Conservation (phyloP, 2,888 invertebrate species). For the Idaea biselata region DNA sequence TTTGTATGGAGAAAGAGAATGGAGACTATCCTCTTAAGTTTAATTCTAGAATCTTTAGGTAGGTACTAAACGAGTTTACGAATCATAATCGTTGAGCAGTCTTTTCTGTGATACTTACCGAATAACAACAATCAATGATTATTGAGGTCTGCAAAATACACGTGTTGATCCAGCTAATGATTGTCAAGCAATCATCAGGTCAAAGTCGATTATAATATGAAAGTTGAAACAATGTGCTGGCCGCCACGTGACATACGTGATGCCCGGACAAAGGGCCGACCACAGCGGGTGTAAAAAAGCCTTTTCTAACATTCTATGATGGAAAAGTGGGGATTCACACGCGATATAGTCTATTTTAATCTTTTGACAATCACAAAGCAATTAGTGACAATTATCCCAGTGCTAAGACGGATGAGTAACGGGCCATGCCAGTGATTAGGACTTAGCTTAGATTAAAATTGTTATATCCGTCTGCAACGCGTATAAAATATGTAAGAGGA, state of each 20-base stretch:
- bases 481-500: slow-evolving; percentile 1
- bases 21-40: too few relatives aligned
- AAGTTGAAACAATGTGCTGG: slow-evolving; percentile 55
- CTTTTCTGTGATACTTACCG: slow-evolving; percentile 7
- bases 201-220: slow-evolving; percentile 51
- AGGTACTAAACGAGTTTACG: not conserved
- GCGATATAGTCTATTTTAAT: slow-evolving; percentile 74
- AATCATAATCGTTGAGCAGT: not conserved
- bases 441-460: slow-evolving; percentile 1
- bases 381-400: slow-evolving; percentile 57
- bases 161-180: slow-evolving; percentile 51
- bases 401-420: slow-evolving; percentile 14
- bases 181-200: slow-evolving; percentile 62
- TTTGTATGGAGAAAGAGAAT: too few relatives aligned
- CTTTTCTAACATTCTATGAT: slow-evolving; percentile 63
- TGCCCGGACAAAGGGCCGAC: slow-evolving; percentile 58
- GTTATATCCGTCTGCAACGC: not conserved
- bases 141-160: slow-evolving; percentile 30
- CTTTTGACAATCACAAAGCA: slow-evolving; percentile 70
- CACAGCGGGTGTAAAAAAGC: slow-evolving; percentile 50
- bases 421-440: not conserved
- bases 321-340: slow-evolving; percentile 70
- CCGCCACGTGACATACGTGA: slow-evolving; percentile 67
- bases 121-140: slow-evolving; percentile 15
- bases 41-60: too few relatives aligned